Conservation (phyloP, 2,113 vertebrate genomes). For the Acrocephalus arundinaceus region DNA sequence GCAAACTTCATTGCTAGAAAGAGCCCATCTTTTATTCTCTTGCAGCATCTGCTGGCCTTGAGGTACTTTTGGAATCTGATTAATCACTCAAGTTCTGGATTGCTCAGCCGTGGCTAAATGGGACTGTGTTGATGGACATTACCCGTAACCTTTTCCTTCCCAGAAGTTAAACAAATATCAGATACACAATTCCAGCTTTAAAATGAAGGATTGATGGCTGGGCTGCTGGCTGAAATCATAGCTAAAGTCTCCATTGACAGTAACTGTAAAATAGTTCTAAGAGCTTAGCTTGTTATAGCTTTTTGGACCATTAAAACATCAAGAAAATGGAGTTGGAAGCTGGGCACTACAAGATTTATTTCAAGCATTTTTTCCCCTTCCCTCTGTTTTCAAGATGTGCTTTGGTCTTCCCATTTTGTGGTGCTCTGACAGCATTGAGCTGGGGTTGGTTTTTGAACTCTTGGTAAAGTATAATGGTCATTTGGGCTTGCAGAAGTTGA, state of each 20-base stretch:
- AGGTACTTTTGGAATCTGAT: background rate
- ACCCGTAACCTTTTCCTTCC: background rate
- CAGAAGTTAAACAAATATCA: constrained; percentile 1
- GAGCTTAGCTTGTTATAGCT: background rate
- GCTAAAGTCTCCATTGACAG: background rate
- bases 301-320: background rate
- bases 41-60: background rate
- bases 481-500: background rate
- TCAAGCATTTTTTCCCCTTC: background rate
- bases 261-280: background rate
- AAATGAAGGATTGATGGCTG: constrained; percentile 9
- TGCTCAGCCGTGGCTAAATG: background rate
- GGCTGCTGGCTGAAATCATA: background rate
- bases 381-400: background rate
- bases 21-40: background rate
- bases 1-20: background rate
- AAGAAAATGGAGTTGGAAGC: background rate
- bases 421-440: background rate
- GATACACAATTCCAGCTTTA: background rate
- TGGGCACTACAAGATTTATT: background rate
- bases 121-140: background rate
- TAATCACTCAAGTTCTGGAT: background rate
- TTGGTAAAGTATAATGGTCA: background rate
- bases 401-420: background rate
- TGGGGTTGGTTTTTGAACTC: background rate